Conservation (phyloP, 2,888 invertebrate species). For the Mythimna impura region DNA sequence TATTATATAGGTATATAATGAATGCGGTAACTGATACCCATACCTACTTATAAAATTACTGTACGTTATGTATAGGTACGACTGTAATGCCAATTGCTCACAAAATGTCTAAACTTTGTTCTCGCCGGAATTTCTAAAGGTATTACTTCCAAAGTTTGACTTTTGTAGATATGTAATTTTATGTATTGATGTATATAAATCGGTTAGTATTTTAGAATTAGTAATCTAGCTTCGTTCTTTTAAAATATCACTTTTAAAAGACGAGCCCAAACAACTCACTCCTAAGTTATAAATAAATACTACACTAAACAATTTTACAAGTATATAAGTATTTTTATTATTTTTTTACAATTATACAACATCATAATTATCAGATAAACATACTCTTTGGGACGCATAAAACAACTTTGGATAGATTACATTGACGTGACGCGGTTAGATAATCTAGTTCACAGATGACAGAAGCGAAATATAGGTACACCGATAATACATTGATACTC, state of each 20-base stretch:
- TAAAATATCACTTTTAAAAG: slow-evolving; percentile 88
- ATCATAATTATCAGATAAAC: slow-evolving; percentile 84
- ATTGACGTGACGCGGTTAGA: slow-evolving; percentile 62
- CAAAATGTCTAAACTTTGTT: slow-evolving; percentile 88
- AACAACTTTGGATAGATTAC: slow-evolving; percentile 87
- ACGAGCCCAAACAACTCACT: slow-evolving; percentile 80
- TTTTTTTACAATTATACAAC: slow-evolving; percentile 90
- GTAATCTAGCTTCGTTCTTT: slow-evolving; percentile 83
- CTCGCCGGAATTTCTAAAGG: slow-evolving; percentile 63
- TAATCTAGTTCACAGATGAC: slow-evolving; percentile 57
- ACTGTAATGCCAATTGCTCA: slow-evolving; percentile 68
- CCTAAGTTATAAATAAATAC: slow-evolving; percentile 87
- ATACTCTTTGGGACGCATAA: slow-evolving; percentile 89
- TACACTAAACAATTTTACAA: slow-evolving; percentile 88
- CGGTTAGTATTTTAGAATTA: slow-evolving; percentile 81
- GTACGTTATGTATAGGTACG: slow-evolving; percentile 33
- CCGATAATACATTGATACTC: slow-evolving; percentile 57
- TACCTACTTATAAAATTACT: slow-evolving; percentile 69
- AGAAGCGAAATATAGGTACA: slow-evolving; percentile 67
- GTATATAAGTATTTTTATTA: slow-evolving; percentile 88
- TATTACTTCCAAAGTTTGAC: slow-evolving; percentile 84
- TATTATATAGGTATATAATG: slow-evolving; percentile 72
- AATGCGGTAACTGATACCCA: slow-evolving; percentile 79
- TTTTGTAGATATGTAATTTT: slow-evolving; percentile 79
- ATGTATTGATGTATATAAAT: slow-evolving; percentile 67